Evolutionary conservation across 2,113 vertebrate species (phyloP).

Genomic region (Solenodon paradoxus): DNA sequence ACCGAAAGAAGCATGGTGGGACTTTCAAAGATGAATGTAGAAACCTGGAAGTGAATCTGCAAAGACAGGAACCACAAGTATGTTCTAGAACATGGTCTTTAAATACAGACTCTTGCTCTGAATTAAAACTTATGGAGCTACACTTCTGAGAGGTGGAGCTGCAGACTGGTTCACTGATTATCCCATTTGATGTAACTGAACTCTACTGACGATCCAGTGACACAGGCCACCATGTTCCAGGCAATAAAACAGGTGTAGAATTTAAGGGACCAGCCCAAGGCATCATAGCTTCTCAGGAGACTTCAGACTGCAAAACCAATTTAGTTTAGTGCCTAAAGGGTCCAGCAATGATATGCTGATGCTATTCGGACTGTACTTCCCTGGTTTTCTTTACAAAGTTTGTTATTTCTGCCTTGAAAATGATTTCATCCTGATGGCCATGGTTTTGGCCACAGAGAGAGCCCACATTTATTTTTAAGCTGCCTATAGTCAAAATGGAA

Average conservation of each 20-base stretch:
- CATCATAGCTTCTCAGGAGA: background rate
- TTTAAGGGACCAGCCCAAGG: background rate
- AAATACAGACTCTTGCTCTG: background rate
- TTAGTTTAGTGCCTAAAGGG: background rate
- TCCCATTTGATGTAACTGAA: background rate
- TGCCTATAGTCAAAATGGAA: slow-evolving; percentile 49
- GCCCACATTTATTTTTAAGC: slow-evolving; percentile 70
- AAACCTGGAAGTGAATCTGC: background rate
- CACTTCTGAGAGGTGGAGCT: background rate
- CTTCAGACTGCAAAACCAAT: background rate
- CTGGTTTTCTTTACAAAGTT: slow-evolving; percentile 27
- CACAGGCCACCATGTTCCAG: background rate
- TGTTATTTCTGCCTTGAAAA: slow-evolving; percentile 61
- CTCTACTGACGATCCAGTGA: background rate
- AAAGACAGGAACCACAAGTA: background rate
- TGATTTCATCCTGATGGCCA: slow-evolving; percentile 64
- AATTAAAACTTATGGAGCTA: background rate
- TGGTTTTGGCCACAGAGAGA: slow-evolving; percentile 62
- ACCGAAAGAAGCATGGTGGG: background rate
- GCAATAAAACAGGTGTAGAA: background rate
- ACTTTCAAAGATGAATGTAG: background rate
- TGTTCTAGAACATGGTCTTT: background rate
- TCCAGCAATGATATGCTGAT: background rate
- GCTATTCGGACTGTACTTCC: background rate
- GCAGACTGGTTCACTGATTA: background rate